Percentiles rank a stretch among this genome's conserved stretches.
phyloP scores from a whole-genome alignment of 1,140 invertebrate species.

The Ips typographus region DNA sequence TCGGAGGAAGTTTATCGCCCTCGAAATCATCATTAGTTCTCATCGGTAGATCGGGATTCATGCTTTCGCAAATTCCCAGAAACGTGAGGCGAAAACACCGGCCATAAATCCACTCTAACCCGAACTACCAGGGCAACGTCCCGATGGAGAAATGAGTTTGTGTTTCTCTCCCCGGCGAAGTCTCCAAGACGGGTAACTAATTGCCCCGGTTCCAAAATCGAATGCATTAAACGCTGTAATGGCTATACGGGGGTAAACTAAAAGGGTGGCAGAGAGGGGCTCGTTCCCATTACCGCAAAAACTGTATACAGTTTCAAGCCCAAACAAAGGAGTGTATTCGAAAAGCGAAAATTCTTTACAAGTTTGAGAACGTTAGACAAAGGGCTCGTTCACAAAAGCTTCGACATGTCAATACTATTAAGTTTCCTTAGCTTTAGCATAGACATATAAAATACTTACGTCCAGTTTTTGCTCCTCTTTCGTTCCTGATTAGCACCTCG shows the following conservation, averaged over 20 bases:
- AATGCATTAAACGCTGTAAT: no score
- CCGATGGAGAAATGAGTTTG: constrained; percentile 18
- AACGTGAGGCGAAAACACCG: constrained; percentile 15
- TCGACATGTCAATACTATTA: background rate
- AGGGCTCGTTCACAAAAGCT: background rate
- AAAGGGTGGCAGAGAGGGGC: background rate
- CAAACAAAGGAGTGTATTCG: constrained; percentile 8
- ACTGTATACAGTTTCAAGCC: constrained; percentile 4
- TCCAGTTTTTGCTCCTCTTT: constrained; percentile 70
- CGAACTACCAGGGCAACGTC: constrained; percentile 4
- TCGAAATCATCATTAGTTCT: constrained; percentile 25
- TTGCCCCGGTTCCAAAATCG: no score
- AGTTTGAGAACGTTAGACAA: no score
- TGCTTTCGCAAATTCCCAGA: constrained; percentile 14
- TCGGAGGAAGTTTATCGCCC: constrained; percentile 7
- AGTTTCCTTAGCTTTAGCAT: background rate
- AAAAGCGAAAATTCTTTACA: constrained; percentile 1
- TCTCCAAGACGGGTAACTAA: background rate
- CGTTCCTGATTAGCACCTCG: constrained; percentile 72
- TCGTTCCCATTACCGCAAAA: background rate
- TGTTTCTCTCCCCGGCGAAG: background rate
- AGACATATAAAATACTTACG: constrained; percentile 43
- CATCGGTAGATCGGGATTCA: constrained; percentile 17
- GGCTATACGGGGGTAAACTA: background rate
- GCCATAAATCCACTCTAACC: constrained; percentile 14